These are phyloP conservation scores for Heterohyrax brucei DNA, from an alignment of 2,797 vertebrate genomes.

Conservation along the genomic window DNA sequence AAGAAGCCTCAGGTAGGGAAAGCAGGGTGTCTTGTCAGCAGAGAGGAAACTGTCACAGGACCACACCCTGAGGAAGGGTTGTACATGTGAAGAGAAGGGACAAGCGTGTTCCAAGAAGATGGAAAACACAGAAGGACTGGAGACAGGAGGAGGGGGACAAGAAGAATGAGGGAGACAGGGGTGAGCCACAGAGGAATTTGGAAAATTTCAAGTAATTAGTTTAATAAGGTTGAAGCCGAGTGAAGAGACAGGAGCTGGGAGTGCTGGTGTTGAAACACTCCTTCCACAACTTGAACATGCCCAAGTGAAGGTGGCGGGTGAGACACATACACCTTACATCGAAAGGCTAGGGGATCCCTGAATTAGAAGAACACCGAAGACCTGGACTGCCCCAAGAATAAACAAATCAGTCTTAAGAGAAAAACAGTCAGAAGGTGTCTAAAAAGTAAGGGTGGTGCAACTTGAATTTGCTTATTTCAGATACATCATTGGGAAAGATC, in stretches of 20 bases:
- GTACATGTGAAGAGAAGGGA: not conserved
- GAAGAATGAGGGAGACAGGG: not conserved
- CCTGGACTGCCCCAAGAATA: not conserved
- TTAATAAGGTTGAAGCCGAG: not conserved
- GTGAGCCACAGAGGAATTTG: not conserved
- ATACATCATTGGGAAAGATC: not conserved
- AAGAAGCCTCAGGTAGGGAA: not conserved
- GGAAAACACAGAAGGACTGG: not conserved
- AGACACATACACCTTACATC: not conserved
- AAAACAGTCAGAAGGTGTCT: not conserved
- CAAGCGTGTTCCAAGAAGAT: not conserved
- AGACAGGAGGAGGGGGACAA: not conserved
- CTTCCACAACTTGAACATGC: accelerated
- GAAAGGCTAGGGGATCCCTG: not conserved
- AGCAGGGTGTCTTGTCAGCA: not conserved
- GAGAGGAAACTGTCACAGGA: not conserved
- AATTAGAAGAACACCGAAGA: not conserved
- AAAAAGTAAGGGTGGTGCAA: not conserved
- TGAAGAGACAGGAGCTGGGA: not conserved
- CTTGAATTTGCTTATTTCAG: not conserved
- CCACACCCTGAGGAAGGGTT: not conserved
- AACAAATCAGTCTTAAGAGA: not conserved
- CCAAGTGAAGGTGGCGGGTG: not conserved
- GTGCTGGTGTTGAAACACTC: not conserved
- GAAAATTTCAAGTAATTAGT: not conserved